A percentile compares a stretch with the other conserved stretches of the same genome.
phyloP scores from a whole-genome alignment of 2,113 vertebrate species.

The Aramus guarauna region DNA sequence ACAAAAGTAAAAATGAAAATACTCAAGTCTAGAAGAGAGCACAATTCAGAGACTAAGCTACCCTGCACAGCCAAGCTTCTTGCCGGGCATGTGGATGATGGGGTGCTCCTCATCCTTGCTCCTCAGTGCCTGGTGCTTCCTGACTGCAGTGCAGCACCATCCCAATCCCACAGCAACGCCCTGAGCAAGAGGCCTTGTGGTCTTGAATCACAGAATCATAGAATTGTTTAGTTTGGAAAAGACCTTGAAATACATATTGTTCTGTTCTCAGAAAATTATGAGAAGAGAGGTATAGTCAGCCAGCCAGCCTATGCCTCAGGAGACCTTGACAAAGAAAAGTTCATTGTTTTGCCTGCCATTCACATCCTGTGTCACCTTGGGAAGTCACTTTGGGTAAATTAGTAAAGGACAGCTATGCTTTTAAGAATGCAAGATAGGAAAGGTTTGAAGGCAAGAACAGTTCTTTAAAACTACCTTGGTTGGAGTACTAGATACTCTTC shows the following conservation, averaged over 20 bases:
- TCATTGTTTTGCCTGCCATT: not conserved
- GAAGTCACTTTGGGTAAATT: not conserved
- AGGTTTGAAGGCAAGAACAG: not conserved
- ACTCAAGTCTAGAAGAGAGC: not conserved
- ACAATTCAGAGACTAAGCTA: not conserved
- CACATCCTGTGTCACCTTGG: not conserved
- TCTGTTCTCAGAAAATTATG: not conserved
- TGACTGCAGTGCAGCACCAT: not conserved
- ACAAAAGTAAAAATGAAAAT: not conserved
- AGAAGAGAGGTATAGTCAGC: not conserved
- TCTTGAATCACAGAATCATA: too few relatives aligned
- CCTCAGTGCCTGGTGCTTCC: not conserved
- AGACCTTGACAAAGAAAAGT: not conserved
- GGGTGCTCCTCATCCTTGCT: not conserved
- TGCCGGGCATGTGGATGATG: accelerated
- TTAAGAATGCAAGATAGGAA: not conserved
- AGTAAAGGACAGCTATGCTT: not conserved
- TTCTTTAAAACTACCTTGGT: not conserved
- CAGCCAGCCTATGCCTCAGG: not conserved
- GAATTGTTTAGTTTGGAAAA: too few relatives aligned
- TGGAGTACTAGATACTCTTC: not conserved
- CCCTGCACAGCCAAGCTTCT: not conserved
- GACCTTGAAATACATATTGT: not conserved
- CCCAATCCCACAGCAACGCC: not conserved
- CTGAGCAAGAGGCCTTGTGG: not conserved